Conservation (phyloP, 2,113 vertebrate genomes). For the Potamarius usumacintae region DNA sequence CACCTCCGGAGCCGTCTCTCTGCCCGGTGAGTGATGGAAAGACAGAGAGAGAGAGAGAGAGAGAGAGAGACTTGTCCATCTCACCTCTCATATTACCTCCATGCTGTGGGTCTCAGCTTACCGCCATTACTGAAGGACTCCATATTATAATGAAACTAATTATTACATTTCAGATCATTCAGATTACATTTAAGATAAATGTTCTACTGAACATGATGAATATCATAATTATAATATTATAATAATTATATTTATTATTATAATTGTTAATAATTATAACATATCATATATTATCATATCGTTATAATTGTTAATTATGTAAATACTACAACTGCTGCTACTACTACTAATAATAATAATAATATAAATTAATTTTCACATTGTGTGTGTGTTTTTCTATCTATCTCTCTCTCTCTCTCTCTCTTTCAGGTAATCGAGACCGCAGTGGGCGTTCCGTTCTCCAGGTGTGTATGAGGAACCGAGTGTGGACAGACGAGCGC, state of each 20-base stretch:
- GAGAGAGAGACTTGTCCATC: not conserved
- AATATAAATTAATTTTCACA: too few relatives aligned
- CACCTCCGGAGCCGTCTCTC: constrained; percentile 69
- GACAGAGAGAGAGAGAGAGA: not conserved
- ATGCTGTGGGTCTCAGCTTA: not conserved
- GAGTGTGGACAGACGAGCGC: constrained; percentile 70
- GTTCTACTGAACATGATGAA: not conserved
- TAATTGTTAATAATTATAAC: not conserved
- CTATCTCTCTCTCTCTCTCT: constrained; percentile 28
- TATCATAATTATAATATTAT: not conserved
- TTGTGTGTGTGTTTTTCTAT: too few relatives aligned
- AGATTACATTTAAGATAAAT: not conserved
- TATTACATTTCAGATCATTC: not conserved
- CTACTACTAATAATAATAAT: too few relatives aligned
- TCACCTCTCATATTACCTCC: not conserved
- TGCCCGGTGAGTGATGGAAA: constrained; percentile 71
- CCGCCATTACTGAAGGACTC: not conserved
- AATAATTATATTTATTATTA: not conserved
- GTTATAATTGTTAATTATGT: too few relatives aligned
- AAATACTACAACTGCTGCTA: too few relatives aligned
- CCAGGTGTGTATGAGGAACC: constrained; percentile 74
- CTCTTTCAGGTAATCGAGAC: constrained; percentile 76
- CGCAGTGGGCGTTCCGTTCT: constrained; percentile 75
- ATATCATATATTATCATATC: too few relatives aligned
- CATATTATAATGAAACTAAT: not conserved